Evolutionary conservation across 2,797 vertebrate species (phyloP), one percentile per base, ranked within the genome.

Genomic region (Bradypus variegatus): DNA sequence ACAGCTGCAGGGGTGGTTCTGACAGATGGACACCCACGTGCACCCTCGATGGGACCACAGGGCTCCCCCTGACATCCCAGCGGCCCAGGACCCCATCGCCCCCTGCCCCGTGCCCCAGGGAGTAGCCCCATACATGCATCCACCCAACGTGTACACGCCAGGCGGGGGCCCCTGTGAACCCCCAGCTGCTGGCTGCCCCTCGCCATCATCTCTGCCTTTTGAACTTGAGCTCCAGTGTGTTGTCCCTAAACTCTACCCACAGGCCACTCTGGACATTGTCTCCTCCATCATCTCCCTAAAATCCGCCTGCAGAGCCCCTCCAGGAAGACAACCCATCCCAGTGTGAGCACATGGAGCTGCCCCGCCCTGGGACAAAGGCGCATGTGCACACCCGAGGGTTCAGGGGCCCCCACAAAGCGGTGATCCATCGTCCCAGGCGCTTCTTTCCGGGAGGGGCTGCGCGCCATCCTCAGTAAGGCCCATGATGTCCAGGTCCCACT

Each of bases 11-110:
- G 48, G 18, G 13, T 6, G 2, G 21, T 33, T 13, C 77, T 2
- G n/a, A 41, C 38, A 48, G 13, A 2, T 6, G 0, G 12, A 2
- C 48, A 25, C 36, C 19, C 36, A 2, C 1, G 0, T 3, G 23
- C 41, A 2, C 27, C 4, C 7, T 0, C 2, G 1, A 19, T 1
- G 1, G 0, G 27, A 14, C 48, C 16, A 0, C 18, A 4, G 0
- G 55, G 14, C 50, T 50, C 65, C 64, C 8, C 8, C 18, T 12
- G 53, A 4, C 31, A 4, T 33, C 14, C 21, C 0, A 25, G 33
- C 21, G 5, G 3, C 33, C 33, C 2, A 3, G 3, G 5, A 23
- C 38, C 45, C 8, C 27, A 29, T 10, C 8, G 4, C 33, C 48
- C 70, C 45, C 0, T 0, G 6, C 1, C 27, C 31, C 3, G 0